A percentile compares a stretch with the other conserved stretches of the same genome.
These are phyloP conservation scores for Tetramorium simillimum DNA, from an alignment of 1,140 invertebrate genomes.

Conservation along the genomic window DNA sequence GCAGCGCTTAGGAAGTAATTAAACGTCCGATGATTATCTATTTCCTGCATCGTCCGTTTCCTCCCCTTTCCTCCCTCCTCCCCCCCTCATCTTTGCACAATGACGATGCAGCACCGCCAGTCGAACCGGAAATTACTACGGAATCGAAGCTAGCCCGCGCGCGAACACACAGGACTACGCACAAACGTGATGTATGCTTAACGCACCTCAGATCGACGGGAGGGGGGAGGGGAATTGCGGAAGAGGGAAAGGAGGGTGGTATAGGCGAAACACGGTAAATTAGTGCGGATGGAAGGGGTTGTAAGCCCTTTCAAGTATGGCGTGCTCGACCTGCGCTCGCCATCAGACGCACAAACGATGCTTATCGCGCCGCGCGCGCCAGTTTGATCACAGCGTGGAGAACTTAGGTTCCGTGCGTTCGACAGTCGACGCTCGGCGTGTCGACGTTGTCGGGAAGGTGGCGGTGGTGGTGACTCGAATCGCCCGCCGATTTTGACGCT, in stretches of 20 bases:
- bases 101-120: conserved; percentile 66
- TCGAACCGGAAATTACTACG: conserved; percentile 75
- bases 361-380: conserved; percentile 64
- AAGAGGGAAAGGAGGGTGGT: not conserved
- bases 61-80: not conserved
- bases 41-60: conserved; percentile 51
- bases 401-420: conserved; percentile 48
- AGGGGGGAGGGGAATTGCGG: not conserved
- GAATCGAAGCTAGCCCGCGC: conserved; percentile 64
- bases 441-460: conserved; percentile 1
- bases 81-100: conserved; percentile 61
- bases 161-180: conserved; percentile 28
- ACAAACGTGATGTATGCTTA: conserved; percentile 45
- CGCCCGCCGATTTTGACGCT: conserved; percentile 25
- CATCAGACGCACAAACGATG: conserved; percentile 77
- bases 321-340: conserved; percentile 45
- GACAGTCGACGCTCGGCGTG: conserved; percentile 25
- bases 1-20: conserved; percentile 71
- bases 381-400: conserved; percentile 69
- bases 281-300: conserved; percentile 61
- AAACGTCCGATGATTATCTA: conserved; percentile 74
- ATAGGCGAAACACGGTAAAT: conserved; percentile 71
- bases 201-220: conserved; percentile 29
- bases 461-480: not conserved
- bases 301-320: conserved; percentile 71